Percentiles rank a stretch among this genome's conserved stretches.
Conservation (phyloP, 1,140 invertebrate genomes). For the Anoplolepis gracilipes region DNA sequence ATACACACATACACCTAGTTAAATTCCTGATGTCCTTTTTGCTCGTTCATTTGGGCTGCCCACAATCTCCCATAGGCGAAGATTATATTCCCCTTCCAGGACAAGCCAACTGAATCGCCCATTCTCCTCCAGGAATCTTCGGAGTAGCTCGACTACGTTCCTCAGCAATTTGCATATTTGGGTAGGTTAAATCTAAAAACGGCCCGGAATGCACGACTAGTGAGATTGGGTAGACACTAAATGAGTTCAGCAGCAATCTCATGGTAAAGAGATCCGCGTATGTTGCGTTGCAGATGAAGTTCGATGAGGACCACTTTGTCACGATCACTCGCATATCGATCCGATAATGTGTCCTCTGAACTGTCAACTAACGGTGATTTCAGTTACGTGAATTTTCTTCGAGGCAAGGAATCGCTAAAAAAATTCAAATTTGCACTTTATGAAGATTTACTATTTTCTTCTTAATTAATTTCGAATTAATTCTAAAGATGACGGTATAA, state of each 20-base stretch:
- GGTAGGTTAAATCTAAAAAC: conserved; percentile 78
- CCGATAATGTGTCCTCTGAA: not conserved
- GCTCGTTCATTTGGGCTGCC: conserved; percentile 80
- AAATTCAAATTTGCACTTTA: not conserved
- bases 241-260: conserved; percentile 73
- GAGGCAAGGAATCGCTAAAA: not conserved
- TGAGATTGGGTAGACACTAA: conserved; percentile 76
- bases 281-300: not conserved
- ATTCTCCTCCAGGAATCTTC: conserved; percentile 72
- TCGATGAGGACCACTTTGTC: not conserved
- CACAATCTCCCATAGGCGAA: conserved; percentile 83
- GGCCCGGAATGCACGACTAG: conserved; percentile 72
- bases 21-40: conserved; percentile 74
- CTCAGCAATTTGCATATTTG: conserved; percentile 84
- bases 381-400: not conserved
- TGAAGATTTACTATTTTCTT: not conserved
- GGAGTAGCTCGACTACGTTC: conserved; percentile 65
- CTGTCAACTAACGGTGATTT: not conserved
- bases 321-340: not conserved
- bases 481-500: not conserved
- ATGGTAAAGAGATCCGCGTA: conserved; percentile 63
- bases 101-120: conserved; percentile 69
- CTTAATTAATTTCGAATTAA: not conserved
- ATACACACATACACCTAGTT: conserved; percentile 49
- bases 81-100: conserved; percentile 78